Evolutionary conservation across 2,113 vertebrate genomes (phyloP).

Genomic region (Onychostruthus taczanowskii): DNA sequence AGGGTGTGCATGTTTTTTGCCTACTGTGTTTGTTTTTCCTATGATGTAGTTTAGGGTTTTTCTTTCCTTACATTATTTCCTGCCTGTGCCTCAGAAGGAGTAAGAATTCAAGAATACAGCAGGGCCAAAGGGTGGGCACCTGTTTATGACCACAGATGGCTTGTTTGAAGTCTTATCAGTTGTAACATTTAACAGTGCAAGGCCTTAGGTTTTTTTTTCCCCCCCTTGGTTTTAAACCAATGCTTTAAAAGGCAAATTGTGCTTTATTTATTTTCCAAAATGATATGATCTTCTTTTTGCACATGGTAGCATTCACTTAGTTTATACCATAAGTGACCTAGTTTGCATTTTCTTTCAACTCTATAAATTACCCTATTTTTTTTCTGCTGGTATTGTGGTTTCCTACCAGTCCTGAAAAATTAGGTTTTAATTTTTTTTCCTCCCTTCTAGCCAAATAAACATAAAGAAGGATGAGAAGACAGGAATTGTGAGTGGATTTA

Average conservation of each 20-base stretch:
- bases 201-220: background rate
- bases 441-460: slow-evolving; percentile 18
- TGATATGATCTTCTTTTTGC: background rate
- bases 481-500: background rate
- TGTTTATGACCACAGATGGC: background rate
- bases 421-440: slow-evolving; percentile 18
- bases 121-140: background rate
- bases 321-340: background rate
- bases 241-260: background rate
- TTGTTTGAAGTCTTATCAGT: background rate
- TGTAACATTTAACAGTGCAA: background rate
- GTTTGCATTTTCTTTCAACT: slow-evolving; percentile 15
- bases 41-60: background rate
- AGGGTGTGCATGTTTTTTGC: background rate
- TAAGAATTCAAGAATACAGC: background rate
- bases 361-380: background rate
- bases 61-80: background rate
- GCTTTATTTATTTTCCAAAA: background rate
- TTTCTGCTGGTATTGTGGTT: background rate
- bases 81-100: background rate
- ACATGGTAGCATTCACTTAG: background rate
- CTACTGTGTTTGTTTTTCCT: background rate
- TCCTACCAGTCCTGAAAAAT: slow-evolving; percentile 2
- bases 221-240: background rate
- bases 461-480: background rate